phyloP scores from a whole-genome alignment of 2,888 invertebrate genomes.

The Arge pagana region DNA sequence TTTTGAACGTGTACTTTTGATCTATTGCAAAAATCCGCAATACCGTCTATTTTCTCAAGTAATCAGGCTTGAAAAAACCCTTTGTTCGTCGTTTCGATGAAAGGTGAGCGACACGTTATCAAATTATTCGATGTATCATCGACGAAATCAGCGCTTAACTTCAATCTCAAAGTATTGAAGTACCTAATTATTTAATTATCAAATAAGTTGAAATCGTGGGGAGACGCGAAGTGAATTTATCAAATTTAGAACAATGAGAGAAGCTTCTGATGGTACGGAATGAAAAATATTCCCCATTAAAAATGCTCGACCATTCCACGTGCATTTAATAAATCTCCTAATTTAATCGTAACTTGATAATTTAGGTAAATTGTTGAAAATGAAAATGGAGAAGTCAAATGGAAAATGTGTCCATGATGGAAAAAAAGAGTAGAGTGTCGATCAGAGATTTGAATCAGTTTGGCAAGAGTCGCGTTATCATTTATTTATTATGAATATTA shows the following conservation, averaged over 20 bases:
- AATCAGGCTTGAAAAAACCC: no score
- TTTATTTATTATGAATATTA: no score
- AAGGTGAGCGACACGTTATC: not conserved
- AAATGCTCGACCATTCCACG: slow-evolving; percentile 16
- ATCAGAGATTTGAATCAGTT: no score
- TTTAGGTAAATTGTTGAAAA: slow-evolving; percentile 10
- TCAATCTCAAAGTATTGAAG: slow-evolving; percentile 5
- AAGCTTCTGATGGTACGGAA: not conserved
- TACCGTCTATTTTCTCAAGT: no score
- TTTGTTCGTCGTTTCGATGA: no score
- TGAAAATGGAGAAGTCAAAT: no score
- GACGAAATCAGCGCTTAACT: slow-evolving; percentile 4
- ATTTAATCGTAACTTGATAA: slow-evolving; percentile 4
- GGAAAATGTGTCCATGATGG: no score
- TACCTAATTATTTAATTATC: not conserved
- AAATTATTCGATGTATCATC: not conserved
- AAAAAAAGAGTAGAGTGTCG: no score
- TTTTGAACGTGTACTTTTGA: no score
- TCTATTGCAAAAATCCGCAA: no score
- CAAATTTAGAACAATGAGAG: not conserved
- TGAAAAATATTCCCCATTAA: not conserved
- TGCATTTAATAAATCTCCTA: slow-evolving; percentile 15
- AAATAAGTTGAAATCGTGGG: not conserved
- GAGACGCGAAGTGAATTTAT: not conserved
- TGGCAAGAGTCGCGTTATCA: no score